Base-by-base conservation (phyloP, 1,140 invertebrate genomes). In the Acromyrmex echinatior region DNA sequence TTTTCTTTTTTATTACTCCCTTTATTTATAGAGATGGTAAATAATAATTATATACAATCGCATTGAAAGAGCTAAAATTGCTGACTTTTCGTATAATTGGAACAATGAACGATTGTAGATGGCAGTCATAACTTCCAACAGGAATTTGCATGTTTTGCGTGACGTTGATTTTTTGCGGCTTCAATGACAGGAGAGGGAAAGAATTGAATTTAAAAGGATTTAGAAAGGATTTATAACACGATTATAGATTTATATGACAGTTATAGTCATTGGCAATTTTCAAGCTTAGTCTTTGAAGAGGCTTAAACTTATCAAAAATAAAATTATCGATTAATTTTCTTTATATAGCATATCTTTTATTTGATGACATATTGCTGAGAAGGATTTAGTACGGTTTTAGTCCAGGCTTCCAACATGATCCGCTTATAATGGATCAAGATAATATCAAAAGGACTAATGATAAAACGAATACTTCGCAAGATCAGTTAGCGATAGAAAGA, bases 111-210 rank as follows among this genome's bases (percentile, higher is more conserved):
- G 60, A 79, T 65, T 65, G 58, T 68, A 68, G 76, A 78, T 28
- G 10, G 63, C 25, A 18, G 10, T 49, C 10, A 10, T 65, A 4
- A 78, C 1, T 77, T 78, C 76, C 6, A 10, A 31, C 16, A 65
- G 16, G 58, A 45, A 49, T 65, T 78, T 78, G 76, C 76, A 78
- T 78, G 76, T 21, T 78, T 77, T 60, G 58, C 76, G 76, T 65
- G 60, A 80, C 62, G 62, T 80, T 53, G 77, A 80, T 68, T 66
- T 68, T 68, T 80, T 68, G 28, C 77, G 45, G 62, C 39, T 80
- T 66, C 77, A 53, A 31, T 80, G 39, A 79, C 45, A 16, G 7
- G 25, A 53, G 18, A 53, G 14, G 5, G 77, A 65, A 45, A 79
- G 62, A 53, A 79, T 10, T 79, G 16, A 49, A 53, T 79, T 28